Conservation (phyloP, 2,888 invertebrate species). For the Eupithecia insigniata region DNA sequence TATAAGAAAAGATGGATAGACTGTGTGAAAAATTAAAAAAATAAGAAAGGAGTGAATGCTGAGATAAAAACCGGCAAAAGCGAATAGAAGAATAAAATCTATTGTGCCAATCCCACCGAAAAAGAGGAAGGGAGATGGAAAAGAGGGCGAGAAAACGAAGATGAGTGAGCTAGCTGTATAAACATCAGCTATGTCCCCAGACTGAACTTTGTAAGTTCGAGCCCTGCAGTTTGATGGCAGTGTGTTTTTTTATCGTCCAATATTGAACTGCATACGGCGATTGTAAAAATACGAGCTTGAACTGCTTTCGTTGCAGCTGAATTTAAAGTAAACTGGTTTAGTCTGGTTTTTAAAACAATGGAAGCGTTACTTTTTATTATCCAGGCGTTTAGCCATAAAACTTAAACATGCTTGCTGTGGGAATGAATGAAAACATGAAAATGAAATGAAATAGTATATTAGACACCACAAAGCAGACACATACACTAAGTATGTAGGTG, state of each 20-base stretch:
- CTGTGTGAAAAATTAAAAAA: too few species aligned
- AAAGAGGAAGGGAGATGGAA: too few species aligned
- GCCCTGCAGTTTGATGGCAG: slow-evolving; percentile 22
- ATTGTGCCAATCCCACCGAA: too few species aligned
- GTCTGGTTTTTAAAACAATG: slow-evolving; percentile 6
- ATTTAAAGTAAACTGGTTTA: slow-evolving; percentile 10
- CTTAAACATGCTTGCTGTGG: too few species aligned
- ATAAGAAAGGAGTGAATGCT: too few species aligned
- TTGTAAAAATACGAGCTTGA: slow-evolving; percentile 20
- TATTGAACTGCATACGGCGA: slow-evolving; percentile 22
- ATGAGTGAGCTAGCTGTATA: slow-evolving; percentile 10
- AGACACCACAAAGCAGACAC: too few species aligned
- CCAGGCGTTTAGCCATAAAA: not conserved
- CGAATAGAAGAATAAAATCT: too few species aligned
- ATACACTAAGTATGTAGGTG: too few species aligned
- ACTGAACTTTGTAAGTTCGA: slow-evolving; percentile 23
- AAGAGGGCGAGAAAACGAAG: not conserved
- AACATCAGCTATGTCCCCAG: slow-evolving; percentile 1
- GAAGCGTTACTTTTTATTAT: not conserved
- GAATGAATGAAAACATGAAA: too few species aligned
- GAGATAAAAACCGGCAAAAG: too few species aligned
- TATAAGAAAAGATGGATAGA: too few species aligned
- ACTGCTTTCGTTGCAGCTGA: slow-evolving; percentile 6
- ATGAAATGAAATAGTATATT: too few species aligned
- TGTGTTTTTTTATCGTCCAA: slow-evolving; percentile 32